A percentile compares a stretch with the other conserved stretches of the same genome.
Conservation (phyloP, 2,888 invertebrate genomes). For the Ethmia dodecea region DNA sequence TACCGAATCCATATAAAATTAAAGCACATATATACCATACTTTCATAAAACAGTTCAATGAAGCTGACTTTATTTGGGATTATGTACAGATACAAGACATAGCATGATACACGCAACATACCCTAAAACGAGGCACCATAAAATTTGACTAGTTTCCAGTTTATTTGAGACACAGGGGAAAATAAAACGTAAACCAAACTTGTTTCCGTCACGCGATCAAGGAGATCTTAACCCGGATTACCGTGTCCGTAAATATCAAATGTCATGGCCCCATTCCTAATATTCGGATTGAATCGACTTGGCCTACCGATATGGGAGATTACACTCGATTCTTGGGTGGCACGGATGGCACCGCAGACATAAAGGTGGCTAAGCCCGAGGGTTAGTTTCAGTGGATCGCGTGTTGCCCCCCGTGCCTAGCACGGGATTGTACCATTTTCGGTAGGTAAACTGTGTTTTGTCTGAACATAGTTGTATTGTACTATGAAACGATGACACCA, state of each 20-base stretch:
- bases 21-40: too few species aligned
- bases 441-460: constrained; percentile 39
- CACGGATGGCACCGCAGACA: constrained; percentile 60
- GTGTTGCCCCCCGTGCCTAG: constrained; percentile 48
- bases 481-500: constrained; percentile 41
- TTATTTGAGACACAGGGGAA: too few species aligned
- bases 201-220: constrained; percentile 58
- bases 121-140: neutral
- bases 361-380: constrained; percentile 52
- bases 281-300: constrained; percentile 73
- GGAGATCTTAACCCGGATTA: constrained; percentile 60
- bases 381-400: constrained; percentile 55
- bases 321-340: constrained; percentile 64
- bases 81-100: too few species aligned
- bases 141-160: neutral
- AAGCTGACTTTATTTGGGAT: too few species aligned
- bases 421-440: constrained; percentile 46
- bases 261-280: constrained; percentile 70
- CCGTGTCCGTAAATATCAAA: constrained; percentile 72
- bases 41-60: too few species aligned
- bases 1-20: too few species aligned
- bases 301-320: constrained; percentile 68
- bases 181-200: constrained; percentile 45
- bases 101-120: too few species aligned
- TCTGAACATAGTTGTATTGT: constrained; percentile 46